Percentiles rank a stretch among this genome's conserved stretches.
phyloP scores from a whole-genome alignment of 2,113 vertebrate genomes.

The Menura novaehollandiae region DNA sequence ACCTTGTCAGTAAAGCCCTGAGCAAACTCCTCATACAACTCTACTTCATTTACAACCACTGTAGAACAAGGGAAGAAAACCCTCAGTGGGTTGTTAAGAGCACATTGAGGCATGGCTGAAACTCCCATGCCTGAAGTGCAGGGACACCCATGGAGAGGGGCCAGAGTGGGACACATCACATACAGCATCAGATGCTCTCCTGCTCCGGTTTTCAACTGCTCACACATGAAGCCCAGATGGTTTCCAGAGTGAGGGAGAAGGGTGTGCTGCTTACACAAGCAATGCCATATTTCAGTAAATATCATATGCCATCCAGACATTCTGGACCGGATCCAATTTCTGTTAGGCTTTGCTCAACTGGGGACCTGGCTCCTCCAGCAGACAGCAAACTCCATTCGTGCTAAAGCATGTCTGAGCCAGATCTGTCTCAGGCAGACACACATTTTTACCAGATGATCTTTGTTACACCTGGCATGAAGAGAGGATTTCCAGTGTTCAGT shows the following conservation, averaged over 20 bases:
- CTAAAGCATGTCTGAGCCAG: constrained; percentile 22
- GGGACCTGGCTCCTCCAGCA: constrained; percentile 42
- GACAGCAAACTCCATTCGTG: constrained; percentile 38
- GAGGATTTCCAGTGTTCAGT: constrained; percentile 1
- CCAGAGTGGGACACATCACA: background rate
- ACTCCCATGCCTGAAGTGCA: background rate
- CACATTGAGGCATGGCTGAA: background rate
- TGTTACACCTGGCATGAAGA: constrained; percentile 35
- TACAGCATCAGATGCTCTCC: background rate
- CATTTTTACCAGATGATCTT: constrained; percentile 53
- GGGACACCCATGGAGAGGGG: background rate
- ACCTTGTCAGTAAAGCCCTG: background rate
- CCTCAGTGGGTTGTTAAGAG: background rate
- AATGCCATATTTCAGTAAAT: constrained; percentile 56
- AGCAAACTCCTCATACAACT: background rate
- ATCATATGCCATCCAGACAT: constrained; percentile 63
- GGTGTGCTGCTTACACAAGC: constrained; percentile 35
- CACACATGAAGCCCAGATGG: constrained; percentile 59
- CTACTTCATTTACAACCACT: background rate
- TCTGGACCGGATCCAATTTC: constrained; percentile 42
- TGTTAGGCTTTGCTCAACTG: constrained; percentile 42
- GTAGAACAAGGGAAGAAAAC: background rate
- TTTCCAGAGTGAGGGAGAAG: constrained; percentile 47
- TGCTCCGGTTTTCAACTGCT: background rate
- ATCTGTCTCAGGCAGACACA: background rate